Evolutionary conservation across 2,888 invertebrate genomes (phyloP), one percentile per base, ranked within the genome.

Genomic region (Drosophila lutescens): DNA sequence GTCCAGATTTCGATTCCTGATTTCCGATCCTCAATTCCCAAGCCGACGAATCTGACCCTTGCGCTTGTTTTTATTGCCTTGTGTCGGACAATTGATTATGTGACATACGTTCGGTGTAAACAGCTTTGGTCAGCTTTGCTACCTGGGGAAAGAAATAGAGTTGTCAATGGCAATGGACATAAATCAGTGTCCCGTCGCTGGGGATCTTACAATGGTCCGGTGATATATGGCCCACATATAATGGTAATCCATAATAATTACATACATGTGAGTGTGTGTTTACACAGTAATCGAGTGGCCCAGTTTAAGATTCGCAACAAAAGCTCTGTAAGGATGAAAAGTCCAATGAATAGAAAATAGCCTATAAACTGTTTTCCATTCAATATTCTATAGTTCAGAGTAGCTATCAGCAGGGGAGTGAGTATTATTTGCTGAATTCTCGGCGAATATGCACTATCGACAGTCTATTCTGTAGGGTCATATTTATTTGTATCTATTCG

Each of bases 91-190:
- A 87, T 83, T 83, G 83, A 83, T 87, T 81, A 68, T 73, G 79
- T 87, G 87, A 84, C 83, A 85, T 81, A 69, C 76, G 79, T 87
- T 83, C 53, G 59, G 54, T 87, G 87, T 84, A 84, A 84, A 87
- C 87, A 81, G 82, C 74, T 76, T 76, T 74, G 86, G 73, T 74
- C 86, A 76, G 72, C 43, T 34, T 43, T 40, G 38, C 50, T 61
- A 53, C 53, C 41, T 49, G 43, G 49, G 10, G 0, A 10, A 50
- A 4, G 32, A 12, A 56, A 68, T 68, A n/a, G 32, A 68, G 67
- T 68, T 50, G 69, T 61, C 70, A 59, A 43, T 53, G 57, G 47
- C 4, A 44, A 17, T n/a, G 40, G 8, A 50, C 41, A 67, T 67
- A 67, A 67, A 67, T 67, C 67, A 67, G 30, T 15, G 9, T 4